Evolutionary conservation across 2,888 invertebrate species (phyloP).

Genomic region (Lycocerus yunnanus): DNA sequence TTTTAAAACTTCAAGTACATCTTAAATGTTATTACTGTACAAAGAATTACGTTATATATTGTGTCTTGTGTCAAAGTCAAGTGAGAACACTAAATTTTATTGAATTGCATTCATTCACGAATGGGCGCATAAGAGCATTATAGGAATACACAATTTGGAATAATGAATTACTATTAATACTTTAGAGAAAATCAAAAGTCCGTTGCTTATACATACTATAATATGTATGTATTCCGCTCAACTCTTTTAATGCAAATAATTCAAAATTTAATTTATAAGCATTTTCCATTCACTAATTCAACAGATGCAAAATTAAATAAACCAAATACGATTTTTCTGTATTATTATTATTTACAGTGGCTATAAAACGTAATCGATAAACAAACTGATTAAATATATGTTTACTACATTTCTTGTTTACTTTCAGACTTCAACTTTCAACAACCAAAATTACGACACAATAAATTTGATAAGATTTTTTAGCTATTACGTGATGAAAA

Average conservation of each 20-base stretch:
- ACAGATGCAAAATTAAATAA: neutral
- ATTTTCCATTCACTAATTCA: neutral
- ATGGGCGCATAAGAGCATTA: neutral
- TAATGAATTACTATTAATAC: neutral
- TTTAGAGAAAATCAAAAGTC: neutral
- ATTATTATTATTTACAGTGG: constrained; percentile 1
- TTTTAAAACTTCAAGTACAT: constrained; percentile 4
- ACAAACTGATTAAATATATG: constrained; percentile 1
- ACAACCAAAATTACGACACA: neutral
- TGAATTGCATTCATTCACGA: neutral
- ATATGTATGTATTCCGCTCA: too few relatives aligned
- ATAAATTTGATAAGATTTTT: neutral
- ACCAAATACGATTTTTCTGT: neutral
- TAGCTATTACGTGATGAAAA: neutral
- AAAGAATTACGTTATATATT: neutral
- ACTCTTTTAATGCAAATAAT: neutral
- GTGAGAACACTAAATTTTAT: neutral
- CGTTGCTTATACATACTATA: too few relatives aligned
- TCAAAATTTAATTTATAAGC: neutral
- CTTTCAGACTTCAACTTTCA: neutral
- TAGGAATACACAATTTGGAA: neutral
- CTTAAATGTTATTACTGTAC: constrained; percentile 1
- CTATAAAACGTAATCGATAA: neutral
- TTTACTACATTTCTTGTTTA: neutral
- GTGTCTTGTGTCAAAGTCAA: neutral